A percentile compares a stretch with the other conserved stretches of the same genome.
phyloP scores from a whole-genome alignment of 2,888 invertebrate species.

The Trileptium ribeirensis region DNA sequence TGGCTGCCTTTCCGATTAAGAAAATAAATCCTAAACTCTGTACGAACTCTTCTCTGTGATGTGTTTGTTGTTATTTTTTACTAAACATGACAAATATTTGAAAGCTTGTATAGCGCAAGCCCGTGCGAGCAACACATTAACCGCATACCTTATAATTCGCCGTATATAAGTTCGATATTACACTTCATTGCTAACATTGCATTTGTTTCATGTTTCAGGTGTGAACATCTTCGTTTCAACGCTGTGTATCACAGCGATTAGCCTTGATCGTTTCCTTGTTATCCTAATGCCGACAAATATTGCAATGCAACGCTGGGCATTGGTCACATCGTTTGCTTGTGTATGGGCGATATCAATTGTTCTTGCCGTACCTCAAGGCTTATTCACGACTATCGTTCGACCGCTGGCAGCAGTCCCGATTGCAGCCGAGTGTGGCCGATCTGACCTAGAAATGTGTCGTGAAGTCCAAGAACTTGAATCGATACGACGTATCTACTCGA shows the following conservation, averaged over 20 bases:
- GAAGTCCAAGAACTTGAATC: background rate
- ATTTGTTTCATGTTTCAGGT: slow-evolving; percentile 60
- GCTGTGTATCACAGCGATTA: slow-evolving; percentile 82
- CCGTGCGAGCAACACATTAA: too few relatives aligned
- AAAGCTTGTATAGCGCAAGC: too few relatives aligned
- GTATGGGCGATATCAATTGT: slow-evolving; percentile 56
- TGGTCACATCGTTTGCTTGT: slow-evolving; percentile 53
- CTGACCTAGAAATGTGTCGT: background rate
- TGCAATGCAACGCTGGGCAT: slow-evolving; percentile 52
- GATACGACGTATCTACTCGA: background rate
- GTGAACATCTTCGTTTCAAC: slow-evolving; percentile 84
- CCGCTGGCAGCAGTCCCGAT: background rate
- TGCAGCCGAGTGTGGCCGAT: background rate
- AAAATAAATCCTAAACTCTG: too few relatives aligned
- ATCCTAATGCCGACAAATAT: slow-evolving; percentile 49
- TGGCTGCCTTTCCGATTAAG: too few relatives aligned
- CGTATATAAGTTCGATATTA: too few relatives aligned
- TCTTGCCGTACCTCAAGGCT: slow-evolving; percentile 47
- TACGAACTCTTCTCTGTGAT: too few relatives aligned
- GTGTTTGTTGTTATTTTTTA: too few relatives aligned
- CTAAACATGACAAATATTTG: too few relatives aligned
- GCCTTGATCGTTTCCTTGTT: slow-evolving; percentile 52
- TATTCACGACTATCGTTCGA: slow-evolving; percentile 37
- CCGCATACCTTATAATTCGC: too few relatives aligned
- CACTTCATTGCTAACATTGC: too few relatives aligned